These are phyloP conservation scores for Harmothoe impar DNA, from an alignment of 2,888 invertebrate species.

Conservation along the genomic window DNA sequence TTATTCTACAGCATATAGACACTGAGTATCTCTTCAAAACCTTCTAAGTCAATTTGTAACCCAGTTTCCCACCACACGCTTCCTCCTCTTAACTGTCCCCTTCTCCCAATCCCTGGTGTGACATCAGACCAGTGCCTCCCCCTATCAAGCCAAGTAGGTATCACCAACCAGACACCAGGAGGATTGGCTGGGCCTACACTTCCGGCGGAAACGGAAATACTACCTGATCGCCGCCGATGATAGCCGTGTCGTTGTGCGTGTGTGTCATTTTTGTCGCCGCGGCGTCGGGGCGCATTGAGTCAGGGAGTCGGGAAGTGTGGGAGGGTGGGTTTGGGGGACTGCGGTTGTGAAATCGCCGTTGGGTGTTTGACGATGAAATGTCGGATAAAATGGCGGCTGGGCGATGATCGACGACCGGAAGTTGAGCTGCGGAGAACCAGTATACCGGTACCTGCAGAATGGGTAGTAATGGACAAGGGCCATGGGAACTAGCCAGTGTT, in stretches of 20 bases:
- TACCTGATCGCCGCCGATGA: constrained; percentile 1
- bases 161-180: background rate
- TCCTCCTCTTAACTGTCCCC: constrained; percentile 4
- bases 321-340: background rate
- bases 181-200: background rate
- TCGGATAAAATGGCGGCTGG: background rate
- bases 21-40: background rate
- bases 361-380: too few relatives aligned
- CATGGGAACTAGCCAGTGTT: background rate
- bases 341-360: background rate
- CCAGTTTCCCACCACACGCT: too few relatives aligned
- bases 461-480: background rate
- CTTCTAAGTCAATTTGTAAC: too few relatives aligned
- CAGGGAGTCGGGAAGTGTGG: background rate
- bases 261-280: constrained; percentile 14
- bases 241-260: background rate
- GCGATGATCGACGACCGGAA: constrained; percentile 34
- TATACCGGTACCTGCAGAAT: background rate
- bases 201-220: constrained; percentile 42
- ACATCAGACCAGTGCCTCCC: background rate
- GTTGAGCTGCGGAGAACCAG: background rate
- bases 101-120: constrained; percentile 36
- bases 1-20: too few relatives aligned
- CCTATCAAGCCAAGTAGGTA: background rate
- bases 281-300: background rate